These are phyloP conservation scores for Desmophyllum pertusum DNA, from an alignment of 92 coral and sea anemone genomes.

Conservation along the genomic window DNA sequence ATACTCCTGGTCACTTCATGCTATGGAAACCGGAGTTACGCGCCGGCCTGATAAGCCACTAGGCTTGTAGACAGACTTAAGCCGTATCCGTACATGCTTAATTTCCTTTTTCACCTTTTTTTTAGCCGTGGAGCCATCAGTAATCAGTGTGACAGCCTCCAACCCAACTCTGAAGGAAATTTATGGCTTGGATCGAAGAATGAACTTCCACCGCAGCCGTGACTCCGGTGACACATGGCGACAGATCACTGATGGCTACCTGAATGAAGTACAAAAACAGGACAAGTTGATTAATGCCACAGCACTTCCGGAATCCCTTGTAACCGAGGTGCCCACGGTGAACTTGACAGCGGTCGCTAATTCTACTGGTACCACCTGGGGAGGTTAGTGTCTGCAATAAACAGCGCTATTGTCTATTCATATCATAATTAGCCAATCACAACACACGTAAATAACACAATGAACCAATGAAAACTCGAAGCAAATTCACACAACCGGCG, in stretches of 20 bases:
- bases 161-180: conserved; percentile 57
- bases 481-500: no score
- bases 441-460: no score
- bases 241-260: conserved; percentile 66
- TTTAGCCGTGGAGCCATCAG: conserved; percentile 66
- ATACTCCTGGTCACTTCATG: no score
- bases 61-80: no score
- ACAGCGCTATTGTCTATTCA: no score
- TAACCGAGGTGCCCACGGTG: conserved; percentile 59
- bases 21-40: no score
- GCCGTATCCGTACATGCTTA: neutral
- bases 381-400: conserved; percentile 77
- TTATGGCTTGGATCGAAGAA: conserved; percentile 81
- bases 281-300: conserved; percentile 54
- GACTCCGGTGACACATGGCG: conserved; percentile 80
- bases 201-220: conserved; percentile 73
- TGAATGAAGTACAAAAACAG: conserved; percentile 39
- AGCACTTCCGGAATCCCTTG: conserved; percentile 78
- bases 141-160: conserved; percentile 69
- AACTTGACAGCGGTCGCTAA: conserved; percentile 51
- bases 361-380: conserved; percentile 82
- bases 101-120: neutral
- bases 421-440: no score
- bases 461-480: no score
- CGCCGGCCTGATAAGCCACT: no score